A percentile compares a stretch with the other conserved stretches of the same genome.
Conservation (phyloP, 2,888 invertebrate species). For the Phortica magna region DNA sequence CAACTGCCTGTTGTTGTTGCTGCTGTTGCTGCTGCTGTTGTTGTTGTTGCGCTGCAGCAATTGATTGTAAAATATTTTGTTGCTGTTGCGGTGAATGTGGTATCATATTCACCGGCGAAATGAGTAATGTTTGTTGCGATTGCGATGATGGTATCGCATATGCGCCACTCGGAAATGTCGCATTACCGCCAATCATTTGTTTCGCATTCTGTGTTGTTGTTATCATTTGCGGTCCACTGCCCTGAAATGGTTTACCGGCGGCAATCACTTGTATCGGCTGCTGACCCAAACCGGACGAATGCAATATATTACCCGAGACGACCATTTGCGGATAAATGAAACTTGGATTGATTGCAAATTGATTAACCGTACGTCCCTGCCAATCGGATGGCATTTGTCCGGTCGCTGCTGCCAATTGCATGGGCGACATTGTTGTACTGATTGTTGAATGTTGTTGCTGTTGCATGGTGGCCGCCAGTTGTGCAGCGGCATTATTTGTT, state of each 20-base stretch:
- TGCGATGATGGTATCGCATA: conserved; percentile 89
- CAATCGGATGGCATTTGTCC: conserved; percentile 82
- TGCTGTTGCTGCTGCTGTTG: conserved; percentile 66
- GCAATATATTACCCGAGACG: conserved; percentile 90
- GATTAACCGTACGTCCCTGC: conserved; percentile 86
- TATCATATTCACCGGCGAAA: conserved; percentile 80
- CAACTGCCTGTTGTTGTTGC: conserved; percentile 60
- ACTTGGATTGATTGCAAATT: conserved; percentile 82
- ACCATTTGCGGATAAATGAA: conserved; percentile 89
- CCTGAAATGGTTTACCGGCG: conserved; percentile 90
- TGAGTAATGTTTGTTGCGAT: conserved; percentile 87
- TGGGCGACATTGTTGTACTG: conserved; percentile 87
- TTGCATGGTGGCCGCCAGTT: conserved; percentile 61
- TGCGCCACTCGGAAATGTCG: conserved; percentile 72
- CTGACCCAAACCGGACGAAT: conserved; percentile 73
- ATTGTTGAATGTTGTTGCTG: conserved; percentile 82
- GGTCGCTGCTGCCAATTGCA: conserved; percentile 82
- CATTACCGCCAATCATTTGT: conserved; percentile 80
- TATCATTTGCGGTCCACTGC: conserved; percentile 90
- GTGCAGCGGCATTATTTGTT: conserved; percentile 67
- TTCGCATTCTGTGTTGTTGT: conserved; percentile 85
- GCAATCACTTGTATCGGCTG: conserved; percentile 84
- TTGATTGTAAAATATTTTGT: conserved; percentile 76
- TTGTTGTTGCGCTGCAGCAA: conserved; percentile 71
- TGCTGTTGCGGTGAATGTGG: conserved; percentile 77